Base-by-base conservation (phyloP, 2,888 invertebrate species). In the Stenolophus ochropezus region DNA sequence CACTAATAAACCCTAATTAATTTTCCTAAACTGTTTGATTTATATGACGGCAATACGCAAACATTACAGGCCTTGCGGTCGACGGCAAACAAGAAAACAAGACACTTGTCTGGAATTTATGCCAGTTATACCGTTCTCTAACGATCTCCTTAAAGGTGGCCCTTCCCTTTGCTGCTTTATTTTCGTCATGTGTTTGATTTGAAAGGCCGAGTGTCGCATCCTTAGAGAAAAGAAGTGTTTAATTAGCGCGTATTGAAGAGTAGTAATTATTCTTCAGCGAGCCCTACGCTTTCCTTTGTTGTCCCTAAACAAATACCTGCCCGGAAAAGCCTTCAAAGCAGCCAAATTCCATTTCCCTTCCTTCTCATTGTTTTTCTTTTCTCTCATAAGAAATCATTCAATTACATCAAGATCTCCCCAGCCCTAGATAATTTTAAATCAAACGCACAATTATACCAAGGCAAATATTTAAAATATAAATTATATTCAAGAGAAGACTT, bases 1-100 rank as follows among this genome's bases (percentile, higher is more conserved):
- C 47, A n/a, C 23, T 73, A 20, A 73, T 73, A 49, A 49, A 73
- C 73, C 73, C 47, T 49, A 73, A 73, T 73, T 61, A 61, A 61
- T 61, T 61, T 61, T 61, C 23, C 23, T 61, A 61, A 61, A 61
- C 61, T 23, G 14, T 61, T 61, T 61, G 61, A 61, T 61, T 61
- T 61, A 61, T n/a, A 14, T 4, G 61, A 61, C 61, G 33, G 33
- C 33, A 42, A 42, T 42, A 11, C 11, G 8, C 33, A 42, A 42
- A 42, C 33, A 4, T 42, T 42, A 42, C 11, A 8, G 33, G 0
- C 33, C 33, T 3, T 42, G 6, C 11, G 33, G 33, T 8, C 33
- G 33, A 42, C 4, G 2, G 8, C 33, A 42, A 42, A 8, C 11
- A 42, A 3, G 33, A 42, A 42, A 11, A 42, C 8, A 42, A 42